A percentile compares a stretch with the other conserved stretches of the same genome.
These are phyloP conservation scores for Coenonympha arcania DNA, from an alignment of 2,888 invertebrate species.

Conservation along the genomic window DNA sequence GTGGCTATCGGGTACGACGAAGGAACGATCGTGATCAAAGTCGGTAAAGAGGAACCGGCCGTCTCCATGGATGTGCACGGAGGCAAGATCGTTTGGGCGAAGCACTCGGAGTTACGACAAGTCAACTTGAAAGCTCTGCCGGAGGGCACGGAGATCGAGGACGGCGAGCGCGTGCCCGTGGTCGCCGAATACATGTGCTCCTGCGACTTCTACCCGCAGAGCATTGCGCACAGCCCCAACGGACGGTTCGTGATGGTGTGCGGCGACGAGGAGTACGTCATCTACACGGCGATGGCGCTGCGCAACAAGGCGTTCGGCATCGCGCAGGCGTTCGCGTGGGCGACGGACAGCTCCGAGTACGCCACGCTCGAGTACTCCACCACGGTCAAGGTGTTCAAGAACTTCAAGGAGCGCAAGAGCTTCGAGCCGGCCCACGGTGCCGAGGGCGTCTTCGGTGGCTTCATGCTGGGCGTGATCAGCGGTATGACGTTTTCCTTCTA, in stretches of 20 bases:
- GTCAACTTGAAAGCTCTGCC: conserved; percentile 90
- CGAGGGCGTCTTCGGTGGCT: conserved; percentile 94
- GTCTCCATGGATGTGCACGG: conserved; percentile 99
- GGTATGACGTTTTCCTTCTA: conserved; percentile 97
- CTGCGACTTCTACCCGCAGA: conserved; percentile 99
- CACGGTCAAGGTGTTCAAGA: conserved; percentile 95
- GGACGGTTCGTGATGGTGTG: conserved; percentile 95
- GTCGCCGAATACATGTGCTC: conserved; percentile 99
- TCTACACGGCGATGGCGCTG: conserved; percentile 99
- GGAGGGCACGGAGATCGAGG: conserved; percentile 84
- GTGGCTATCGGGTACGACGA: conserved; percentile 98
- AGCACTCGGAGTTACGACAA: conserved; percentile 98
- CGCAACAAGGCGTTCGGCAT: conserved; percentile 99
- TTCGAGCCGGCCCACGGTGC: conserved; percentile 98
- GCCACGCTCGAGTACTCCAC: conserved; percentile 91
- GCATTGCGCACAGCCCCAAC: conserved; percentile 98
- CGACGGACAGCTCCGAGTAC: conserved; percentile 94
- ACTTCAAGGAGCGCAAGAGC: conserved; percentile 97
- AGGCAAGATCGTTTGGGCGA: conserved; percentile 99
- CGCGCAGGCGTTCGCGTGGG: conserved; percentile 99
- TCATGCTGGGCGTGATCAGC: conserved; percentile 91
- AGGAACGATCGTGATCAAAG: conserved; percentile 95
- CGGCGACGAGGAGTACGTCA: conserved; percentile 99
- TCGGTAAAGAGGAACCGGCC: conserved; percentile 99
- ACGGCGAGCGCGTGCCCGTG: conserved; percentile 93